Conservation (phyloP, 2,797 vertebrate species). For the Spea hammondii region DNA sequence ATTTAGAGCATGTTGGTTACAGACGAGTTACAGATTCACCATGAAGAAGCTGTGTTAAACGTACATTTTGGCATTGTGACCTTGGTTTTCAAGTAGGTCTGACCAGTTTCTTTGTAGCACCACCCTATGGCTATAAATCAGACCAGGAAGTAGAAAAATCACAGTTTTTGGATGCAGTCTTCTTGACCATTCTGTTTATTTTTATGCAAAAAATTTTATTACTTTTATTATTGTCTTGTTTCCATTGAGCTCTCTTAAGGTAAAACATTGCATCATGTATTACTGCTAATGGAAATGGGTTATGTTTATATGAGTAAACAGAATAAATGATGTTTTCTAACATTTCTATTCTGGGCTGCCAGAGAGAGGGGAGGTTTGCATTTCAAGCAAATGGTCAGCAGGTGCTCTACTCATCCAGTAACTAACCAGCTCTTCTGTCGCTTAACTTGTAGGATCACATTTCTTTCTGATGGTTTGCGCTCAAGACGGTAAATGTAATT, state of each 20-base stretch:
- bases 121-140: slow-evolving; percentile 32
- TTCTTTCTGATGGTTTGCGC: background rate
- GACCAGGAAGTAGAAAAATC: background rate
- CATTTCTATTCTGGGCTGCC: background rate
- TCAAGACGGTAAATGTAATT: background rate
- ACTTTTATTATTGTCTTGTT: background rate
- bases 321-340: background rate
- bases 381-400: slow-evolving; percentile 28
- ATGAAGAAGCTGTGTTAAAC: too few relatives aligned
- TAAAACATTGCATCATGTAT: too few relatives aligned
- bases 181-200: slow-evolving; percentile 2
- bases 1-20: background rate
- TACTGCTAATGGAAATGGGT: too few relatives aligned
- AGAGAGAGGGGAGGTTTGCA: background rate
- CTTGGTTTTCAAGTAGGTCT: background rate
- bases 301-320: background rate
- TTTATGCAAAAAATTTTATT: slow-evolving; percentile 26
- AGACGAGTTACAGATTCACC: too few relatives aligned
- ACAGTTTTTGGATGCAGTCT: slow-evolving; percentile 7
- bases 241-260: too few relatives aligned
- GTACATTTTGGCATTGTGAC: background rate
- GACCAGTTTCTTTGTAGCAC: slow-evolving; percentile 6
- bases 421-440: background rate
- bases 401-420: slow-evolving; percentile 13
- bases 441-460: slow-evolving; percentile 17